Evolutionary conservation across 2,888 invertebrate species (phyloP).

Genomic region (Erynnis tages): DNA sequence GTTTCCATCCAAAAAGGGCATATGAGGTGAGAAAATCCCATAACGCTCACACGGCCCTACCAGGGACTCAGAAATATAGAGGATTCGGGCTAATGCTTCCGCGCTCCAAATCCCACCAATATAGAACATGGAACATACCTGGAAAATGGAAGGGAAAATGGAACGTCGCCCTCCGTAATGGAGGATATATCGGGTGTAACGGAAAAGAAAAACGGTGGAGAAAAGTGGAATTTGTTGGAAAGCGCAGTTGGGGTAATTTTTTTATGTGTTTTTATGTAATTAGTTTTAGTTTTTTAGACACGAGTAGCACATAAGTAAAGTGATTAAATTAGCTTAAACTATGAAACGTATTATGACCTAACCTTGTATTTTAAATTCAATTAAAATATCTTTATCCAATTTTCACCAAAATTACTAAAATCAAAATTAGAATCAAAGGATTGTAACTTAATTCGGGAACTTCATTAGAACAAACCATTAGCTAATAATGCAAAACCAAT

Average conservation of each 20-base stretch:
- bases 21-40: conserved; percentile 59
- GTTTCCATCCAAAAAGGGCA: conserved; percentile 7
- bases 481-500: too few relatives aligned
- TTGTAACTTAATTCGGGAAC: too few relatives aligned
- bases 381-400: too few relatives aligned
- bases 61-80: conserved; percentile 57
- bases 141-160: conserved; percentile 55
- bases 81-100: conserved; percentile 71
- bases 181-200: conserved; percentile 38
- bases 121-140: conserved; percentile 76
- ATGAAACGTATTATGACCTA: too few relatives aligned
- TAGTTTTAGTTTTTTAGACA: too few relatives aligned
- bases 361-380: too few relatives aligned
- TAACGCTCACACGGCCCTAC: conserved; percentile 67
- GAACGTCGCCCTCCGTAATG: conserved; percentile 43
- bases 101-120: conserved; percentile 73
- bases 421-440: too few relatives aligned
- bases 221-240: conserved; percentile 18
- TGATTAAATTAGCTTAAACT: too few relatives aligned
- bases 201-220: conserved; percentile 39
- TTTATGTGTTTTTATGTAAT: too few relatives aligned
- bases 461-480: too few relatives aligned
- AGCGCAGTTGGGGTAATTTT: conserved; percentile 6
- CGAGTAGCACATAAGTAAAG: too few relatives aligned
- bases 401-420: too few relatives aligned